Conservation (phyloP, 2,113 vertebrate species). For the Oncorhynchus kisutch region DNA sequence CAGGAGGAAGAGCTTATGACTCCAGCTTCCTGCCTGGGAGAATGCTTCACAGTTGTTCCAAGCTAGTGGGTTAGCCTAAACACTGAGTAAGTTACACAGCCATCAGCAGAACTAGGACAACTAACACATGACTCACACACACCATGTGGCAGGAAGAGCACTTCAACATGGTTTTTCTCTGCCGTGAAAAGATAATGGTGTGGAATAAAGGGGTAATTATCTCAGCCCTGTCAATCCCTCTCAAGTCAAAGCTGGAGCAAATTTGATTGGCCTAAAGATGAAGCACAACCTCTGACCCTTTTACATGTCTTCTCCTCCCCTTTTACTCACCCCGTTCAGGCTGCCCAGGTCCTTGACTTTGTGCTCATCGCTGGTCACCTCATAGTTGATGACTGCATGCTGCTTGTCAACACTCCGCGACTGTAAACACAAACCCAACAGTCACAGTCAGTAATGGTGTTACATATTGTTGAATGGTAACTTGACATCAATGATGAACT, state of each 20-base stretch:
- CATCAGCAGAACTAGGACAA: no score
- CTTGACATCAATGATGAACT: neutral
- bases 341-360: slow-evolving; percentile 97
- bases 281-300: slow-evolving; percentile 14
- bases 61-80: no score
- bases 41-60: neutral
- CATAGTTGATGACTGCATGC: slow-evolving; percentile 96
- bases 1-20: slow-evolving; percentile 68
- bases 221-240: slow-evolving; percentile 33
- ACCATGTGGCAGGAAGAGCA: no score
- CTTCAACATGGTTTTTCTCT: no score
- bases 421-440: slow-evolving; percentile 69
- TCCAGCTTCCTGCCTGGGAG: slow-evolving; percentile 56
- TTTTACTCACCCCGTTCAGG: slow-evolving; percentile 90
- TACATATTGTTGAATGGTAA: neutral
- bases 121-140: no score
- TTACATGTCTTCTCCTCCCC: slow-evolving; percentile 6
- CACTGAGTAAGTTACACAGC: no score
- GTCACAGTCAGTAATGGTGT: neutral
- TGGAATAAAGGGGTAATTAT: no score
- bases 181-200: no score
- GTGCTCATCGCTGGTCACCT: slow-evolving; percentile 86
- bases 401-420: slow-evolving; percentile 98
- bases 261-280: slow-evolving; percentile 18
- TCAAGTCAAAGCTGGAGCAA: slow-evolving; percentile 22